Base-by-base conservation (phyloP, 2,888 invertebrate species). In the Cosmorhoe ocellata region DNA sequence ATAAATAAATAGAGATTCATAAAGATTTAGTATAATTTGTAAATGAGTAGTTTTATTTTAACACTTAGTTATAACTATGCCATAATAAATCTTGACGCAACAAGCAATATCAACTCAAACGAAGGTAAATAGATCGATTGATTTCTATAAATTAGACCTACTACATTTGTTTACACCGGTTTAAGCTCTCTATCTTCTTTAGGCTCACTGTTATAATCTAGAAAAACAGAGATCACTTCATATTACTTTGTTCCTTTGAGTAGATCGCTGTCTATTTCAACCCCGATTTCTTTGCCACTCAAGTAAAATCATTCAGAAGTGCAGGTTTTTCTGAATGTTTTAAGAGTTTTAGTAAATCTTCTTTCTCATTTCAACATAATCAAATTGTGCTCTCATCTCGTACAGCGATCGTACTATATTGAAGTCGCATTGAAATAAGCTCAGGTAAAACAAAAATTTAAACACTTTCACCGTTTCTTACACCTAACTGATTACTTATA, bases 141-240 rank as follows among this genome's bases (percentile, higher is more conserved):
- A 52, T 80, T 76, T 80, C 74, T 82, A 77, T 77, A 81, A 78
- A 82, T 84, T 33, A 84, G 71, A 79, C 75, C 83, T 88, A 87
- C 81, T 84, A 84, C 83, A 84, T 85, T 86, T 82, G 82, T 74
- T 81, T 72, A 79, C 83, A 81, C 71, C 79, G 79, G 74, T 66
- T 74, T 88, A 89, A 90, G 89, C 90, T 90, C 89, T 89, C 80
- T 89, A 88, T 79, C 72, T 72, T 78, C 27, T 74, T 88, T 89
- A 90, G 89, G 89, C 89, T 88, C 81, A 74, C 71, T 74, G 75
- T 76, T 69, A 46, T 32, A 65, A 63, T 81, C 81, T 76, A 78
- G 80, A 82, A 79, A 66, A 71, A 80, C 84, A 82, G 71, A 80
- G 79, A 77, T 74, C 61, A 77, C 80, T 77, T 74, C 74, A 6